These are phyloP conservation scores for Neostethus bicornis DNA, from an alignment of 2,797 vertebrate species.

Conservation along the genomic window DNA sequence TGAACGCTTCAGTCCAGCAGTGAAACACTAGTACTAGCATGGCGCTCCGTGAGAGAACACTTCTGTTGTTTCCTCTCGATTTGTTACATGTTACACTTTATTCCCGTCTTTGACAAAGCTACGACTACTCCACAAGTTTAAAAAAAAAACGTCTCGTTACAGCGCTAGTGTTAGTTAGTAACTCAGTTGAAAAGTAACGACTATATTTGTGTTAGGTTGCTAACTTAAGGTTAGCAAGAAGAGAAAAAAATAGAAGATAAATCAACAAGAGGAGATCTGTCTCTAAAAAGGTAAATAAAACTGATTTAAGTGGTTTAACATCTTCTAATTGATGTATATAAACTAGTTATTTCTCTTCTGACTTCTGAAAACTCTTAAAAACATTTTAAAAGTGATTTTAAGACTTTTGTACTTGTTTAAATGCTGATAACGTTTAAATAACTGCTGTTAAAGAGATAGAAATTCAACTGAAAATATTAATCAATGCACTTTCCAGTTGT, in stretches of 20 bases:
- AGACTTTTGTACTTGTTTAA: conserved; percentile 10
- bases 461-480: conserved; percentile 25
- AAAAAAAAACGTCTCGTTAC: neutral
- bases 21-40: conserved; percentile 66
- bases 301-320: neutral
- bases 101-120: conserved; percentile 8
- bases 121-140: neutral
- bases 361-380: neutral
- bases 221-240: conserved; percentile 66
- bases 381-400: neutral
- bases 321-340: neutral
- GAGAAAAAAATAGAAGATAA: conserved; percentile 48
- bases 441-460: neutral
- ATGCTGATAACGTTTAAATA: conserved; percentile 8
- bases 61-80: conserved; percentile 43
- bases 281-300: conserved; percentile 66
- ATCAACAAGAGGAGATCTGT: conserved; percentile 65
- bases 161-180: conserved; percentile 6
- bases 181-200: conserved; percentile 36
- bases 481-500: neutral
- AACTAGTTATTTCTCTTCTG: accelerated
- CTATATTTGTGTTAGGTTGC: conserved; percentile 57
- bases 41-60: conserved; percentile 65
- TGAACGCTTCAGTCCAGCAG: conserved; percentile 49
- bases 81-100: conserved; percentile 37